Evolutionary conservation across 2,797 vertebrate genomes (phyloP).

Genomic region (Anolis apletophallus): DNA sequence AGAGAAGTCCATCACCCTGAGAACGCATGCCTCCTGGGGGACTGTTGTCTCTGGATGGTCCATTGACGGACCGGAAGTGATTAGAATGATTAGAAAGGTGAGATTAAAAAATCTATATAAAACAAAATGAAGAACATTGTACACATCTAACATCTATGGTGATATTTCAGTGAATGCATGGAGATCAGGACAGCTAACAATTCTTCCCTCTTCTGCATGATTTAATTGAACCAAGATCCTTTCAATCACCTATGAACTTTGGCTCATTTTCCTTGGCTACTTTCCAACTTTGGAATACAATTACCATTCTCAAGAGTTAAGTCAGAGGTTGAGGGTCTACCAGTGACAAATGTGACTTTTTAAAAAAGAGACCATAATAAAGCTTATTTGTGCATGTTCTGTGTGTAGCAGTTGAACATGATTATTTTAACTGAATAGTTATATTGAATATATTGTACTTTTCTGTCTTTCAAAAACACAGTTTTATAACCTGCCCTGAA

Average conservation of each 20-base stretch:
- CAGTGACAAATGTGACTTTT: constrained; percentile 1
- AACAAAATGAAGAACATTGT: neutral
- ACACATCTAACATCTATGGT: too few relatives aligned
- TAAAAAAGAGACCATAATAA: neutral
- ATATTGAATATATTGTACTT: constrained; percentile 15
- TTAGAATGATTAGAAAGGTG: neutral
- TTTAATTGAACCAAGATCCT: neutral
- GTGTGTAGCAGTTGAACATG: neutral
- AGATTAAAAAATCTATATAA: neutral
- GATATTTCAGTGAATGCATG: neutral
- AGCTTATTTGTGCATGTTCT: constrained; percentile 8
- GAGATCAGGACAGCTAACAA: too few relatives aligned
- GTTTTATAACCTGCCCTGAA: constrained; percentile 10
- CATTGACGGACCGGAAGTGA: too few relatives aligned
- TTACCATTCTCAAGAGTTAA: neutral
- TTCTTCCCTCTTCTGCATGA: neutral
- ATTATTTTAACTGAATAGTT: neutral
- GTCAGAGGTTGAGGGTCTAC: neutral
- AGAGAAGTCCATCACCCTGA: too few relatives aligned
- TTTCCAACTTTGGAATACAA: neutral
- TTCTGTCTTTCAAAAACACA: constrained; percentile 22
- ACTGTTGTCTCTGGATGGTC: too few relatives aligned
- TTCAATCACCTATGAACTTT: neutral
- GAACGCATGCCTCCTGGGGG: too few relatives aligned
- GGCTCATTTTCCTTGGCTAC: neutral